phyloP scores from a whole-genome alignment of 1,140 invertebrate species.

The Euglossa dilemma region DNA sequence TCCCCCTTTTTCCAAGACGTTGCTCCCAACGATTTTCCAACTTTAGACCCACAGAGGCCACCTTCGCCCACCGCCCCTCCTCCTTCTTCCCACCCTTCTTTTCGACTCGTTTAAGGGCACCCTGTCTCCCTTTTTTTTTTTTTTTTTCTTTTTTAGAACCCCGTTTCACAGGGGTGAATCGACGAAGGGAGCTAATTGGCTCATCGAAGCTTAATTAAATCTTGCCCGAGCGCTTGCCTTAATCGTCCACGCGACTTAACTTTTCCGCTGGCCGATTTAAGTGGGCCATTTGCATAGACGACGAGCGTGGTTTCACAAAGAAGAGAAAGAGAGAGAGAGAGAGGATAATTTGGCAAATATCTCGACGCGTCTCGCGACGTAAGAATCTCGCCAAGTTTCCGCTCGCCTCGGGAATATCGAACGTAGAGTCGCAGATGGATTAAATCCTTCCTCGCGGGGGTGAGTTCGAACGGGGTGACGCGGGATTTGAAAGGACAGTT shows the following conservation, averaged over 20 bases:
- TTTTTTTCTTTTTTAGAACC: background rate
- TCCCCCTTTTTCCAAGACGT: background rate
- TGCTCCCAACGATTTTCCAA: background rate
- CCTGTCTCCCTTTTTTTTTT: background rate
- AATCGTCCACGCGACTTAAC: background rate
- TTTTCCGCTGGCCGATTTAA: constrained; percentile 2
- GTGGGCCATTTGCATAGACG: background rate
- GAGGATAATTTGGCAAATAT: background rate
- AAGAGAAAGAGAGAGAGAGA: too few relatives aligned
- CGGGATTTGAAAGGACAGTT: too few relatives aligned
- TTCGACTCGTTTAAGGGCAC: background rate
- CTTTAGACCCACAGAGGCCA: background rate
- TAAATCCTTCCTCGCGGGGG: too few relatives aligned
- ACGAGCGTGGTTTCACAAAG: background rate
- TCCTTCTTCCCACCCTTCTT: background rate
- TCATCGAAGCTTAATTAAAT: constrained; percentile 43
- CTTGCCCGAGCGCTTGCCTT: background rate
- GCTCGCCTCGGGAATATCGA: too few relatives aligned
- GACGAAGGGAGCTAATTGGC: constrained; percentile 7
- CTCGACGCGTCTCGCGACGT: too few relatives aligned
- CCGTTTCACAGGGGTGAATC: background rate
- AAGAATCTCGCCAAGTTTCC: too few relatives aligned
- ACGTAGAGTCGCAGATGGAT: too few relatives aligned
- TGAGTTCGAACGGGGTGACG: too few relatives aligned
- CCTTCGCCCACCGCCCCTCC: background rate